A percentile compares a stretch with the other conserved stretches of the same genome.
phyloP scores from a whole-genome alignment of 2,113 vertebrate genomes.

The Halcyon malimbica region DNA sequence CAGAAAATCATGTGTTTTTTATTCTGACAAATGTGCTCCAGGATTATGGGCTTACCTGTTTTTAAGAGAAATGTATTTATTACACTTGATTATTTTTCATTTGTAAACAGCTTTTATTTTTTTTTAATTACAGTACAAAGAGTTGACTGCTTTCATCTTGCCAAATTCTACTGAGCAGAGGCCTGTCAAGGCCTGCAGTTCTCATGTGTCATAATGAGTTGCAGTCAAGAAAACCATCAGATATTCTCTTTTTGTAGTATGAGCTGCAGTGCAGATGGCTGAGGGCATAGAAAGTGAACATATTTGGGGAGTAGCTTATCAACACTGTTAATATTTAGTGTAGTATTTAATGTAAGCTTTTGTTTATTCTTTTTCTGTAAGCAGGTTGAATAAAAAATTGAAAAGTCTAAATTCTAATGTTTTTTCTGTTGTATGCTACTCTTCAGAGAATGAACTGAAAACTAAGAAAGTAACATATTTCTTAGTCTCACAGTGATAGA shows the following conservation, averaged over 20 bases:
- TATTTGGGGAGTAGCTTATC: neutral
- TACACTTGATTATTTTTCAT: neutral
- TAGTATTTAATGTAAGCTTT: slow-evolving; percentile 24
- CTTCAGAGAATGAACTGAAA: neutral
- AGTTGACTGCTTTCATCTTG: neutral
- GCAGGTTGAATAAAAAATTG: neutral
- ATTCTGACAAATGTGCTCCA: neutral
- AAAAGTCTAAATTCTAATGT: accelerated
- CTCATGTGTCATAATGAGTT: neutral
- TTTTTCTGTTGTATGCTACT: neutral
- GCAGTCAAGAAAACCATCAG: neutral
- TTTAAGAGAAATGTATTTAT: neutral
- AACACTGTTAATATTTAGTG: neutral
- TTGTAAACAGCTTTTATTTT: neutral
- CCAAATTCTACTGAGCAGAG: neutral
- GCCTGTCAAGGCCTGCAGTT: neutral
- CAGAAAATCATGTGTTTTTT: neutral
- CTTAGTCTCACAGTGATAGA: neutral
- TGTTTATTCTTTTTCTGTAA: neutral
- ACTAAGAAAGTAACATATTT: neutral
- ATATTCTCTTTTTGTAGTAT: neutral
- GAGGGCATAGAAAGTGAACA: neutral
- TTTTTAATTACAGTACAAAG: neutral
- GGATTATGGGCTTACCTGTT: neutral
- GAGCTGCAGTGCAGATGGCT: neutral